Base-by-base conservation (phyloP, 2,797 vertebrate genomes). In the Acanthiza pusilla region DNA sequence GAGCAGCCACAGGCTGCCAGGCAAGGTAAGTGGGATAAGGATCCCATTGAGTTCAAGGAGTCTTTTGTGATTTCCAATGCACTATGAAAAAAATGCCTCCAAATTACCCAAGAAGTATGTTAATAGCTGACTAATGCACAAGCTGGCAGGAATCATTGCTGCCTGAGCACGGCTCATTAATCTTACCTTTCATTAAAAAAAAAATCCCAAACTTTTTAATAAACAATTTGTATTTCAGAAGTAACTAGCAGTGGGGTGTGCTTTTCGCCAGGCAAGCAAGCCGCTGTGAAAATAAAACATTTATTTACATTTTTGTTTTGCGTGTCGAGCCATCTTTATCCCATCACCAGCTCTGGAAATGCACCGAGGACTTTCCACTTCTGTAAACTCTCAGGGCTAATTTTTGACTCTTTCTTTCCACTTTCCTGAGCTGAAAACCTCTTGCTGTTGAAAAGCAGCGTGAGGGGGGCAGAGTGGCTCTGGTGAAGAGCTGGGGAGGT, bases 111-210 rank as follows among this genome's bases (percentile, higher is more conserved):
- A 84, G 91, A 95, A 95, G 85, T 92, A 91, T 96, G 87, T 94
- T 93, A 96, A 95, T 96, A 96, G 93, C 94, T 96, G 94, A 96
- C 95, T 96, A 97, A 96, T 95, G 94, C 91, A 96, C 89, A 81
- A 48, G 85, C 91, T 96, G 94, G 93, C 95, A 96, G 91, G 91
- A 89, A n/a, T 94, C 89, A 22, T 2, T 93, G 87, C 91, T 95
- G 79, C 83, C 75, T 68, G 79, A 85, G 82, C 83, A 93, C 2
- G 85, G 93, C 62, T 94, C 94, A 94, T 96, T 97, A 94, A 96
- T 96, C 94, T 95, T 88, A 38, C 76, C 4, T 1, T 89, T 95
- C 92, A 83, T 92, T 95, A 27, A 92, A 91, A 66, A 57, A 25
- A 40, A 73, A 76, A 82, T 20, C 42, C 91, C 82, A 55, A 91